phyloP scores from a whole-genome alignment of 2,797 vertebrate species.

The Passerculus sandwichensis region DNA sequence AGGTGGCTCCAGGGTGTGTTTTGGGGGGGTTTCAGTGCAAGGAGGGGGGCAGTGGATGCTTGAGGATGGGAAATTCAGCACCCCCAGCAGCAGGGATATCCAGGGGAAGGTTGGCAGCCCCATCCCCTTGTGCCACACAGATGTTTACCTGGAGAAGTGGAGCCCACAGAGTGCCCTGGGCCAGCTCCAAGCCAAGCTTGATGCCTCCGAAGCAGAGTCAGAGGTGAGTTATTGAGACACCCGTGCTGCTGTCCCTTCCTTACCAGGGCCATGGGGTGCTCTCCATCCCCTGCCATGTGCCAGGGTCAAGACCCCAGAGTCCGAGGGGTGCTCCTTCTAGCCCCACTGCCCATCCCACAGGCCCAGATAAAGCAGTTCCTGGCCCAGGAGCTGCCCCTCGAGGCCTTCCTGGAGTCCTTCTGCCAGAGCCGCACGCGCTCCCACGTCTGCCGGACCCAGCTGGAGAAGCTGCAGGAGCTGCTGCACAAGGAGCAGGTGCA shows the following conservation, averaged over 20 bases:
- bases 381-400: constrained; percentile 72
- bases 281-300: neutral
- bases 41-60: accelerated
- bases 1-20: neutral
- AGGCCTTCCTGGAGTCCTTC: constrained; percentile 77
- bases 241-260: neutral
- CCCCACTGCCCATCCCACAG: constrained; percentile 18
- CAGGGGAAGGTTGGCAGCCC: neutral
- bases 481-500: constrained; percentile 57
- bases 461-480: constrained; percentile 78
- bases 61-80: neutral
- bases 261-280: accelerated
- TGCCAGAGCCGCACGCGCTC: constrained; percentile 73
- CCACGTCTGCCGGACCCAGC: constrained; percentile 74
- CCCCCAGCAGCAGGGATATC: neutral
- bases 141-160: constrained; percentile 74
- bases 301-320: neutral
- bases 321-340: neutral
- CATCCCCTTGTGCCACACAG: constrained; percentile 47
- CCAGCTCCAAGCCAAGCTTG: constrained; percentile 74
- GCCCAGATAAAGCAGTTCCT: constrained; percentile 76
- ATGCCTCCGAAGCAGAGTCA: constrained; percentile 73
- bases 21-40: neutral
- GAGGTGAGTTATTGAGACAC: constrained; percentile 70
- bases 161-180: constrained; percentile 68